Evolutionary conservation across 53 echinoderm and acorn worm species (phyloP).

Genomic region (Holothuria scabra): DNA sequence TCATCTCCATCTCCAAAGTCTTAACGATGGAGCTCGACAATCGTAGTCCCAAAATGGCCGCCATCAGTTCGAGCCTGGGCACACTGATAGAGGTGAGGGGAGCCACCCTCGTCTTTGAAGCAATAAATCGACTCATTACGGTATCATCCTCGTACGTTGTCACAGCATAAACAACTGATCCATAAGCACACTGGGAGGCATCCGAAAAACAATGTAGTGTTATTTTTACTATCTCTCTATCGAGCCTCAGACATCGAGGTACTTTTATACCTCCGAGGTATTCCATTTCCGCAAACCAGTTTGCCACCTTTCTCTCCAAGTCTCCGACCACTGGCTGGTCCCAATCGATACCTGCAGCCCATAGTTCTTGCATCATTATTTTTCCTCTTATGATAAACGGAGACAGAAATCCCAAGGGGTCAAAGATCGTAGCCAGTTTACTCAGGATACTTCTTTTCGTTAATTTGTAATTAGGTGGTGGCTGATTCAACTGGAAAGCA

Average conservation of each 20-base stretch:
- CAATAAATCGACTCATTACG: too few relatives aligned
- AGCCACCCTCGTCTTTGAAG: conserved; percentile 36
- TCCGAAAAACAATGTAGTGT: conserved; percentile 9
- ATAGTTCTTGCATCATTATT: conserved; percentile 38
- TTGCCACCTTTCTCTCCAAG: conserved; percentile 1
- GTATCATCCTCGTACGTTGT: background rate
- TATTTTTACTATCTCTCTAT: background rate
- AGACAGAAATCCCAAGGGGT: conserved; percentile 4
- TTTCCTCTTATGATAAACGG: conserved; percentile 38
- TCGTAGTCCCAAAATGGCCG: conserved; percentile 40
- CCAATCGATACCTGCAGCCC: conserved; percentile 36
- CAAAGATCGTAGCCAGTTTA: background rate
- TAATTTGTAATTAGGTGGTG: background rate
- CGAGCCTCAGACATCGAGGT: conserved; percentile 7
- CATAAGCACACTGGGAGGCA: conserved; percentile 39
- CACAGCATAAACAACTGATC: background rate
- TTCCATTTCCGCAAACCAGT: conserved; percentile 26
- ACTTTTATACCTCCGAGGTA: background rate
- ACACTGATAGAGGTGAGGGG: conserved; percentile 13
- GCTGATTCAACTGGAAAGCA: background rate
- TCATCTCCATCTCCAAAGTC: conserved; percentile 4
- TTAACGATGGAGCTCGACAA: too few relatives aligned
- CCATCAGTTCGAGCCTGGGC: conserved; percentile 41
- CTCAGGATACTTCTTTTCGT: conserved; percentile 29
- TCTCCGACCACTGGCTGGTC: conserved; percentile 20